Evolutionary conservation across 1,140 invertebrate genomes (phyloP).

Genomic region (Drosophila sucinea): DNA sequence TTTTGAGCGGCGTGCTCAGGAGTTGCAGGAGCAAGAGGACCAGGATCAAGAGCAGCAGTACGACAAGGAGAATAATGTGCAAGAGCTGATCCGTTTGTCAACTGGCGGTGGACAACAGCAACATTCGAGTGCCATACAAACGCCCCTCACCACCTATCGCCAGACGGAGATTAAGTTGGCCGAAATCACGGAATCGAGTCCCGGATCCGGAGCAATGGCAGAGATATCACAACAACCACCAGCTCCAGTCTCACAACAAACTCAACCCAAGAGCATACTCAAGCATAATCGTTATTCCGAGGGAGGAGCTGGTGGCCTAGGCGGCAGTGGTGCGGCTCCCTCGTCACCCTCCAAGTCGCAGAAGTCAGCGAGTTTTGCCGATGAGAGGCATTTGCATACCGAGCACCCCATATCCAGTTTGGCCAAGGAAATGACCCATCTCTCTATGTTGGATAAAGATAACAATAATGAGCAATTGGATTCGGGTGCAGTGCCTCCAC

Average conservation of each 20-base stretch:
- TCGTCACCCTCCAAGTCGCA: conserved; percentile 82
- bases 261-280: conserved; percentile 81
- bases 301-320: conserved; percentile 37
- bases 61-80: conserved; percentile 81
- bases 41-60: conserved; percentile 87
- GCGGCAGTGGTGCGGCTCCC: conserved; percentile 48
- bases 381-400: conserved; percentile 77
- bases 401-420: conserved; percentile 77
- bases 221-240: conserved; percentile 13
- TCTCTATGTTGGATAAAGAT: conserved; percentile 63
- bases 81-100: conserved; percentile 74
- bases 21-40: conserved; percentile 89
- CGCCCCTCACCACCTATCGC: conserved; percentile 72
- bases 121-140: conserved; percentile 75
- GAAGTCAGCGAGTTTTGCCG: conserved; percentile 81
- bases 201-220: conserved; percentile 26
- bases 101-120: conserved; percentile 24
- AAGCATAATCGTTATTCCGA: conserved; percentile 81
- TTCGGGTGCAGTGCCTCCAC: conserved; percentile 83
- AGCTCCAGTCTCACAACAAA: conserved; percentile 34
- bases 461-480: conserved; percentile 64
- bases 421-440: conserved; percentile 69
- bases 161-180: conserved; percentile 79
- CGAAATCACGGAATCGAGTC: conserved; percentile 61
- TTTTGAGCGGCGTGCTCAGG: conserved; percentile 93